phyloP scores from a whole-genome alignment of 2,888 invertebrate genomes.

The Eristalinus sepulchralis region DNA sequence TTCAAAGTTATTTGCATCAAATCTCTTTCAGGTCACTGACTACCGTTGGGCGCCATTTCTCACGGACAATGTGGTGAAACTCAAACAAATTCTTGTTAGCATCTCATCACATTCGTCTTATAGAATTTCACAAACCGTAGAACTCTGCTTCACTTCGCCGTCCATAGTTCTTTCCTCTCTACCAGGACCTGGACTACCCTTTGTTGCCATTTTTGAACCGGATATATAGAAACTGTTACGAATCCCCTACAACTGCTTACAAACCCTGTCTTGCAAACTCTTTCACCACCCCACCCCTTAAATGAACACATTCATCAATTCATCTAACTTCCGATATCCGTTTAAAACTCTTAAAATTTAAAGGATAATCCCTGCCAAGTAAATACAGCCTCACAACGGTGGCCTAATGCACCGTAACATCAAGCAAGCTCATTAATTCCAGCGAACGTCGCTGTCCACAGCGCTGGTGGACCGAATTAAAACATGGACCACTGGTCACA shows the following conservation, averaged over 20 bases:
- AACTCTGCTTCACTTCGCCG: too few relatives aligned
- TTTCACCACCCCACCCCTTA: background rate
- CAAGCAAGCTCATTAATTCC: constrained; percentile 38
- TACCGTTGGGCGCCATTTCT: background rate
- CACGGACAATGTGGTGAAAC: too few relatives aligned
- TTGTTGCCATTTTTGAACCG: background rate
- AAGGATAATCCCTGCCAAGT: background rate
- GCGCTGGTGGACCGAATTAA: constrained; percentile 14
- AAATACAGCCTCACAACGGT: background rate
- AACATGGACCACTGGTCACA: constrained; percentile 61
- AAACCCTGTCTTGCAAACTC: background rate
- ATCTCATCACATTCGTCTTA: too few relatives aligned
- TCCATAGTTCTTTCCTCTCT: too few relatives aligned
- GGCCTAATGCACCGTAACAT: constrained; percentile 29
- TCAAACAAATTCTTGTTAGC: too few relatives aligned
- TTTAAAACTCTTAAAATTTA: background rate
- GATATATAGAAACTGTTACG: background rate
- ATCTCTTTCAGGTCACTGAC: background rate
- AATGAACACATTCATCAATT: background rate
- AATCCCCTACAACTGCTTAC: background rate
- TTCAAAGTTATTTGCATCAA: too few relatives aligned
- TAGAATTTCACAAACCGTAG: too few relatives aligned
- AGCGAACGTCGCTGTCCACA: constrained; percentile 40
- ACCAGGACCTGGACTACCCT: too few relatives aligned
- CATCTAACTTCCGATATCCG: background rate